Percentiles rank a stretch among this genome's conserved stretches.
phyloP scores from a whole-genome alignment of 2,113 vertebrate genomes.

The Panurus biarmicus region DNA sequence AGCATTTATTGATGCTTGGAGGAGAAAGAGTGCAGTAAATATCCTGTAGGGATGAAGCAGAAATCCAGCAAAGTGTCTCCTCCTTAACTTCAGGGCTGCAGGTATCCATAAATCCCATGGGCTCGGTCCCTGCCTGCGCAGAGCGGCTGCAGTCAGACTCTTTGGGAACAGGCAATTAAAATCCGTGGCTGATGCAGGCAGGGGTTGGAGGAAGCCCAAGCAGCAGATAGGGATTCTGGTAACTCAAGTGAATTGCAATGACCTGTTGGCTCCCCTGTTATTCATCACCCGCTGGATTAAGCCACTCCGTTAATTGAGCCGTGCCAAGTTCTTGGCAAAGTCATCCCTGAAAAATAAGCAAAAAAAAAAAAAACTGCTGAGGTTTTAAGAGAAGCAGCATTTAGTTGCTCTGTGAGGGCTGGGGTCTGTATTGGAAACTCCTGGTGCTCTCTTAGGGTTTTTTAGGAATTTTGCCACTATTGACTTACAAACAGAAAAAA shows the following conservation, averaged over 20 bases:
- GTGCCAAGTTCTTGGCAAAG: neutral
- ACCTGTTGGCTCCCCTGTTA: conserved; percentile 26
- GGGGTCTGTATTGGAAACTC: neutral
- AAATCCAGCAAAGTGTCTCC: neutral
- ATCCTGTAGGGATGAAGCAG: neutral
- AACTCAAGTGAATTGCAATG: conserved; percentile 44
- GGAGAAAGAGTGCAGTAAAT: neutral
- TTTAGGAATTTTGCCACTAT: conserved; percentile 38
- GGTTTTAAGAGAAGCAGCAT: neutral
- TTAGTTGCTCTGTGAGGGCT: neutral
- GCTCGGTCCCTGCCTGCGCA: neutral
- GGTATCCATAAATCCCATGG: neutral
- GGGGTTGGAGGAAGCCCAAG: neutral
- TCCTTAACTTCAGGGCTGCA: neutral
- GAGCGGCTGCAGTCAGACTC: neutral
- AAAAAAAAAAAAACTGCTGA: neutral
- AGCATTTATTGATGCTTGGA: neutral
- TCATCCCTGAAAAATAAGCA: neutral
- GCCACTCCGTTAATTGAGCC: neutral
- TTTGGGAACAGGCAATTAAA: conserved; percentile 9
- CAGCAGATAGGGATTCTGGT: conserved; percentile 21
- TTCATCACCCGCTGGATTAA: conserved; percentile 31
- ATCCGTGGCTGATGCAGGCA: neutral
- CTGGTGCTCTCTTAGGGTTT: neutral
- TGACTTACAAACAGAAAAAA: neutral